phyloP scores from a whole-genome alignment of 2,888 invertebrate species.

The Agrotis segetum region DNA sequence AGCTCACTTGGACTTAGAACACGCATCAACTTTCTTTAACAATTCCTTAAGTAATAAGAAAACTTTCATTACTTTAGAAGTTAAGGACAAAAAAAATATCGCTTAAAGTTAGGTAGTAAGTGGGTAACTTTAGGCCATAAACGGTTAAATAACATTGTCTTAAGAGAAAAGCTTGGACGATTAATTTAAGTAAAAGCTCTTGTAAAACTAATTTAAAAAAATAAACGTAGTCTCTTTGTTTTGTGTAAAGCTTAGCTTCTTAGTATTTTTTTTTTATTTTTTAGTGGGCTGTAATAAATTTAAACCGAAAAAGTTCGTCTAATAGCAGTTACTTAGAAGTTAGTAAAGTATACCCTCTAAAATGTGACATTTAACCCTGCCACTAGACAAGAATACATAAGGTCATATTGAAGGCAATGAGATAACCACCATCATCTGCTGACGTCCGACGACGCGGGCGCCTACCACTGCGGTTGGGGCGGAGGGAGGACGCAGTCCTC shows the following conservation, averaged over 20 bases:
- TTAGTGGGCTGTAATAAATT: background rate
- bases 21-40: constrained; percentile 30
- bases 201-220: constrained; percentile 30
- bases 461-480: too few species aligned
- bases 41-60: constrained; percentile 43
- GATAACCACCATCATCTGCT: too few species aligned
- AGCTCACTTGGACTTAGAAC: background rate
- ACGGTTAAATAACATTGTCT: constrained; percentile 31
- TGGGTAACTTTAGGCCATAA: constrained; percentile 42
- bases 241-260: constrained; percentile 1
- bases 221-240: background rate
- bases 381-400: too few species aligned
- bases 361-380: too few species aligned
- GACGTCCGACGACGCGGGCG: too few species aligned
- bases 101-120: constrained; percentile 29
- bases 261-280: background rate
- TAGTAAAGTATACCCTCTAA: too few species aligned
- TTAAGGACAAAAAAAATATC: constrained; percentile 41
- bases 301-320: background rate
- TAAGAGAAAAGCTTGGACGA: constrained; percentile 15
- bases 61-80: constrained; percentile 44
- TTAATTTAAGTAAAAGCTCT: constrained; percentile 33
- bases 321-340: too few species aligned
- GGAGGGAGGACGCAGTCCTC: too few species aligned
- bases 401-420: background rate